Base-by-base conservation (phyloP, 2,797 vertebrate genomes). In the Tolypeutes matacus region DNA sequence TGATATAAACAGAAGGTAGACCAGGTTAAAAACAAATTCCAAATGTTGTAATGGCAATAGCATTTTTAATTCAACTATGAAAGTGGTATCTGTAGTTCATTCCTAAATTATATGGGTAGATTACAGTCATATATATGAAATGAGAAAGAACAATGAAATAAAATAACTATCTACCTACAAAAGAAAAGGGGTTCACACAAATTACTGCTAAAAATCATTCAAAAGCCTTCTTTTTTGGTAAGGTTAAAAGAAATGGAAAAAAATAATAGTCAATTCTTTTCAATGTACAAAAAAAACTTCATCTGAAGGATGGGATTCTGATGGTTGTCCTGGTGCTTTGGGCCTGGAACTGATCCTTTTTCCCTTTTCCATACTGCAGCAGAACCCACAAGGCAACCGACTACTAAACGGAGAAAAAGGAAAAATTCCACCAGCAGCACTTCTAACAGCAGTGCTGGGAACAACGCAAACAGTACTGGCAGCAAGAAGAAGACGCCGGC, bases 371-470 rank as follows among this genome's bases (percentile, higher is more conserved):
- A 49, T 0, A 96, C 92, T 98, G 98, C 98, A 99, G 99, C 99
- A 99, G 99, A 99, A 98, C 99, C 99, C 87, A 99, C 99, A 98
- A 99, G 99, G 99, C 99, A 99, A 98, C 99, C 99, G 0, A 99
- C 99, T 95, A 99, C 99, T 82, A 99, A 99, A 98, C 98, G 99
- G 98, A 99, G 99, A 97, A 99, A 99, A 99, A 99, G 99, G 98
- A 99, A 99, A 99, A 99, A 99, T 98, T 99, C 99, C 0, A 99
- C 99, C 78, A 99, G 99, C 99, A 99, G 99, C 98, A 99, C 99
- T 62, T 99, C 99, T 97, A 99, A 99, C 98, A 99, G 99, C 98
- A 99, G 99, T 95, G 99, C 99, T 34, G 99, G 99, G 93, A 99
- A 99, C 98, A 98, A 97, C 0, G 80, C 98, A 91, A 99, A 98